Evolutionary conservation across 2,113 vertebrate species (phyloP).

Genomic region (Rhizomys pruinosus): DNA sequence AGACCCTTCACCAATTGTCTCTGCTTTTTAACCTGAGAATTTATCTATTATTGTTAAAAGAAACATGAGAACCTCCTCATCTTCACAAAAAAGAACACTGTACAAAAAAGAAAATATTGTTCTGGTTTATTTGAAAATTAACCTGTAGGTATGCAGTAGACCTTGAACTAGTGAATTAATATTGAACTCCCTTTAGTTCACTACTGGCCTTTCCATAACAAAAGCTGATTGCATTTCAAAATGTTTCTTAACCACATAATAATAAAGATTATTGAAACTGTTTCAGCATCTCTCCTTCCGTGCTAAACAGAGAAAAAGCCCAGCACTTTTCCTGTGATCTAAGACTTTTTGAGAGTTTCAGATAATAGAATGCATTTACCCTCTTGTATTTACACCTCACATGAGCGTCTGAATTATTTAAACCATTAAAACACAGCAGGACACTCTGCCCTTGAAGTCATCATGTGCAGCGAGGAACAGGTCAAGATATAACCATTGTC

Average conservation of each 20-base stretch:
- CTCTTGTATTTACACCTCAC: not conserved
- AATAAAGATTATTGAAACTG: conserved; percentile 69
- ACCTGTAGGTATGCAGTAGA: not conserved
- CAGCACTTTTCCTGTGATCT: not conserved
- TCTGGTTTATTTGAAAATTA: conserved; percentile 53
- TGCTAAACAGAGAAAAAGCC: conserved; percentile 15
- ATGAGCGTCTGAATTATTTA: conserved; percentile 51
- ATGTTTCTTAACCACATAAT: conserved; percentile 71
- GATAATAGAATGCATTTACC: conserved; percentile 23
- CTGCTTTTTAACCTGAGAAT: not conserved
- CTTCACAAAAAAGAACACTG: conserved; percentile 28
- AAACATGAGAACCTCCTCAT: conserved; percentile 34
- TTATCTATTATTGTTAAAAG: conserved; percentile 51
- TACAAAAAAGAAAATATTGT: conserved; percentile 25
- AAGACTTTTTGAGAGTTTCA: conserved; percentile 64
- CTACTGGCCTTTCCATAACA: conserved; percentile 10
- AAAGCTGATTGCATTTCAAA: conserved; percentile 77
- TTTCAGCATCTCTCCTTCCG: conserved; percentile 46
- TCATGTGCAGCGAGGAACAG: not conserved
- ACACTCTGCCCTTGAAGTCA: not conserved
- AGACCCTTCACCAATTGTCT: not conserved
- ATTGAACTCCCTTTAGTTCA: conserved; percentile 9
- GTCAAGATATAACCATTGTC: not conserved
- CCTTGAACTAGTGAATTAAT: conserved; percentile 48
- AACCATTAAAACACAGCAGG: conserved; percentile 55